Base-by-base conservation (phyloP, 2,113 vertebrate genomes). In the Sinocyclocheilus anophthalmus region DNA sequence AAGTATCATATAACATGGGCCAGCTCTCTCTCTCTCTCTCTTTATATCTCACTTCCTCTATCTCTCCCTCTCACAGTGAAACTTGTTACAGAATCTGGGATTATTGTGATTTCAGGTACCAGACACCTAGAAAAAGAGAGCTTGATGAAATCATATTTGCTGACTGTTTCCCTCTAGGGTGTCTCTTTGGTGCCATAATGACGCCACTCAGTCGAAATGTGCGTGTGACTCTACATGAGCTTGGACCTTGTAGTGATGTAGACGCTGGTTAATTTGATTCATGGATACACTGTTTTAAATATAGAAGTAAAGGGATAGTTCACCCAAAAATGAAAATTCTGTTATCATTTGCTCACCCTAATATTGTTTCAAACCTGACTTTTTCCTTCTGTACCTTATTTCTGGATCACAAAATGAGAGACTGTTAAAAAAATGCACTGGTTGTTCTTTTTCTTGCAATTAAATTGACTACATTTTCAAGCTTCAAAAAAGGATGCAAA, bases 1-100 rank as follows among this genome's bases (percentile, higher is more conserved):
- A 84, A 83, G 76, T 70, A 87, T 88, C 85, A 81, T 33, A 82
- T 86, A 81, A 76, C 61, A 11, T 76, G 50, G 81, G 33, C 42
- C 24, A 63, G 22, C 30, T 86, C 70, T 81, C 37, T 50, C 59
- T 82, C 42, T 45, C 70, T 81, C 37, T 50, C 59, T 82, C 42
- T 45, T 30, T 24, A 16, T 57, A 42, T 76, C 61, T 70, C 80
- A 70, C 30, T 67, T 81, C 10, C 70, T 26, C 26, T 42, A 14
- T 55, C 45, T 69, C 12, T 12, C 45, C 67, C 67, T 73, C 85
- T 24, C 37, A 7, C 76, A n/a, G 20, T 53, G 11, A 13, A 78
- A 14, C 78, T 73, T 75, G 6, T 1, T 48, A 33, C 18, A 75
- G 7, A 20, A 76, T 76, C 45, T 76, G 18, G 67, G 39, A 30